Percentiles rank a stretch among this genome's conserved stretches.
phyloP scores from a whole-genome alignment of 2,888 invertebrate genomes.

The Lacanobia wlatinum region DNA sequence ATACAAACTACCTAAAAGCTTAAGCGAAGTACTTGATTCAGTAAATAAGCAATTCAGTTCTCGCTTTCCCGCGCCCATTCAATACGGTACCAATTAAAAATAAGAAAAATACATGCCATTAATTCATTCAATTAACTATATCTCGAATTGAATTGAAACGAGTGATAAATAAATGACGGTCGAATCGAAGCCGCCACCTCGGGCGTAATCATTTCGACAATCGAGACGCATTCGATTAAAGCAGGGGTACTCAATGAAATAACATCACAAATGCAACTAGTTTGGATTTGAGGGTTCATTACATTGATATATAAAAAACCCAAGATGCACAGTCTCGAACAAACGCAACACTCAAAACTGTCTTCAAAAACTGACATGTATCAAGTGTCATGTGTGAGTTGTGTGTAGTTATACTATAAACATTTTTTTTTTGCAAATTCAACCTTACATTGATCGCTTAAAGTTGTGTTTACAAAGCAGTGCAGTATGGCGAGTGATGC shows the following conservation, averaged over 20 bases:
- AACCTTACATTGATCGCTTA: no score
- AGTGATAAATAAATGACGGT: conserved; percentile 47
- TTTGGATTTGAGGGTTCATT: no score
- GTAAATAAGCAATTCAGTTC: conserved; percentile 28
- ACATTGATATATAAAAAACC: no score
- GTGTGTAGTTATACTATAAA: no score
- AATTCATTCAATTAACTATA: conserved; percentile 51
- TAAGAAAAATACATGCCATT: conserved; percentile 32
- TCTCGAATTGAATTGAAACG: conserved; percentile 46
- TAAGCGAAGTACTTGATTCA: neutral
- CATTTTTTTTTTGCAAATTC: no score
- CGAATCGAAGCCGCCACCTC: conserved; percentile 35
- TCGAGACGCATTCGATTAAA: conserved; percentile 37
- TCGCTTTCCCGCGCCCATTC: conserved; percentile 16
- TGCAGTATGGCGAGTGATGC: no score
- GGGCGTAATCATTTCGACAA: conserved; percentile 36
- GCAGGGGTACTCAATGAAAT: conserved; percentile 17
- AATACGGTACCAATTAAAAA: conserved; percentile 35
- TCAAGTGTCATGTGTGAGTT: no score
- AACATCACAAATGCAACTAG: no score
- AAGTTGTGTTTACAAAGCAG: no score
- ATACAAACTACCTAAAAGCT: neutral
- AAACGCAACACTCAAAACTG: no score
- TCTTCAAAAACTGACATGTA: no score
- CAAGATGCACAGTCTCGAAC: no score